Base-by-base conservation (phyloP, 64 coral and sea anemone species). In the Orbicella faveolata region DNA sequence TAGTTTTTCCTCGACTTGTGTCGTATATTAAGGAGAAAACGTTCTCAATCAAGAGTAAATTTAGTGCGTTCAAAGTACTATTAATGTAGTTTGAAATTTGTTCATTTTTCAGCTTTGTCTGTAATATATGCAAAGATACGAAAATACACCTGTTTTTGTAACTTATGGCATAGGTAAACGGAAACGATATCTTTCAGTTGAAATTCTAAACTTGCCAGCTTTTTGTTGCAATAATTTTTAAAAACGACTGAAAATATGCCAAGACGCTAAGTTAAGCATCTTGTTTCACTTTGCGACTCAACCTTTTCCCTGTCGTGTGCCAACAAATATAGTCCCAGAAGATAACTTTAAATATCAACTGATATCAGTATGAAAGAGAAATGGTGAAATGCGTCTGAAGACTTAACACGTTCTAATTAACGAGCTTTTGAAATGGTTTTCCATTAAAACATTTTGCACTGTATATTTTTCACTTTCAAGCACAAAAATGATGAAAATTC, bases 371-470 rank as follows among this genome's bases (percentile, higher is more conserved):
- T 52, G 68, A 73, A 52, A 78, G 36, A 52, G 21, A 73, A 52
- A 73, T 83, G 80, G 34, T 83, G 61, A 67, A 34, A 44, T 51
- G 15, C 35, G 63, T 85, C 62, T 85, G 63, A 30, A 73, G 12
- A 73, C 37, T 85, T 85, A 85, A 73, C 82, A 85, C 62, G 41
- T 85, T 10, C 1, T 44, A 39, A 85, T 85, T 85, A 85, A 85
- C 65, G 65, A 83, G 82, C 30, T 23, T 72, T 65, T 52, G 20
- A 67, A 67, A 83, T 83, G 62, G 67, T 65, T 67, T 79, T 67
- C 61, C 67, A 23, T 83, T 83, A 63, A 67, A 83, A 83, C 64
- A 81, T 81, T 81, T 35, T 63, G 26, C 51, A 26, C 20, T 16
- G 39, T 57, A 63, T 19, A 36, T 14, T 11, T 21, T 67, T 67